These are phyloP conservation scores for Coptodon bakossiorum DNA, from an alignment of 2,113 vertebrate species.

Conservation along the genomic window DNA sequence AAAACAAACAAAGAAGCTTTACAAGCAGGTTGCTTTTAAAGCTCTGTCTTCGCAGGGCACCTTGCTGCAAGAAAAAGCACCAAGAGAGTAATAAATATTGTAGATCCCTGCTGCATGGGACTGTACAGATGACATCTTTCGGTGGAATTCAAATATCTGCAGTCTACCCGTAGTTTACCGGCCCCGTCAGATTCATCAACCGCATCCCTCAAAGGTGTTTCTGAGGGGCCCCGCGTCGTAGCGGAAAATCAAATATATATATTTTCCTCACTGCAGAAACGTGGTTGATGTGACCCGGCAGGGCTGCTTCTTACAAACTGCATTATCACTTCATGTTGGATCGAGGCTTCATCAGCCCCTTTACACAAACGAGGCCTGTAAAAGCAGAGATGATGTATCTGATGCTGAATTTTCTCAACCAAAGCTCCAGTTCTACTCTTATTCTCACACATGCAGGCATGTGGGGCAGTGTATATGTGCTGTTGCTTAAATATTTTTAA, in stretches of 20 bases:
- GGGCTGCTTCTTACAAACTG: neutral
- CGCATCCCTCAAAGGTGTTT: neutral
- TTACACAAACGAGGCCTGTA: neutral
- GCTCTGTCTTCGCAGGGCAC: neutral
- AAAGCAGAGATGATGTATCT: neutral
- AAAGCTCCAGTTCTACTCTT: neutral
- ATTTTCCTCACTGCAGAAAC: neutral
- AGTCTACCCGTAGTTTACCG: neutral
- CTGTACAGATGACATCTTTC: neutral
- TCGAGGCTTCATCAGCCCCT: neutral
- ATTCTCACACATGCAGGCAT: neutral
- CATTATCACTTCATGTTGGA: neutral
- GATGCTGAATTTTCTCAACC: neutral
- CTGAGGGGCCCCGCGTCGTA: neutral
- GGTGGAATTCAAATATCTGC: conserved; percentile 12
- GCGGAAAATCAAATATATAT: conserved; percentile 18
- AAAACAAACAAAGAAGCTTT: neutral
- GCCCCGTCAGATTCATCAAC: neutral
- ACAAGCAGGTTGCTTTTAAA: neutral
- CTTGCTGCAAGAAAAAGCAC: neutral
- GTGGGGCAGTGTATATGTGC: neutral
- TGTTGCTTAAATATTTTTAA: neutral
- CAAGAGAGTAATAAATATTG: neutral
- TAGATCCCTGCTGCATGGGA: neutral
- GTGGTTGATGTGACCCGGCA: conserved; percentile 18